Conservation (phyloP, 2,797 vertebrate genomes). For the Xenopus petersii region DNA sequence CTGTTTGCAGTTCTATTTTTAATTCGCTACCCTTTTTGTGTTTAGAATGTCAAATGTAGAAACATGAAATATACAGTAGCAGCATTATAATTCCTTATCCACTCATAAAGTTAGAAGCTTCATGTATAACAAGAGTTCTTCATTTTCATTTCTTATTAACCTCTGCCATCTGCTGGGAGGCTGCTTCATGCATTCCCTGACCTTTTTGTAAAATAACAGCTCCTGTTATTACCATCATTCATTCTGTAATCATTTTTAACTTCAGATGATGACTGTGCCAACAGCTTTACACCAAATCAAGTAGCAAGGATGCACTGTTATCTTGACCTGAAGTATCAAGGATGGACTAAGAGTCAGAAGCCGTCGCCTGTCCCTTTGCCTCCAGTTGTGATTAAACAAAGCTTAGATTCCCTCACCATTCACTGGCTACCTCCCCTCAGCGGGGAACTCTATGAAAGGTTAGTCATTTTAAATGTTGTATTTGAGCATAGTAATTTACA, state of each 20-base stretch:
- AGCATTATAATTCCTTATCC: not conserved
- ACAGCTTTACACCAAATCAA: conserved; percentile 94
- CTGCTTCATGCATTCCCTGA: not conserved
- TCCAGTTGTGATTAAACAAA: conserved; percentile 79
- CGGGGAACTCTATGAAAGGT: conserved; percentile 86
- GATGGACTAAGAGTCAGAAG: conserved; percentile 76
- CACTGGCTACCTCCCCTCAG: conserved; percentile 87
- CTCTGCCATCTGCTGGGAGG: not conserved
- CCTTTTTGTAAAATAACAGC: not conserved
- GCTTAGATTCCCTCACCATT: conserved; percentile 75
- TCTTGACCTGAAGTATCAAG: conserved; percentile 88
- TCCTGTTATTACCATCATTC: not conserved
- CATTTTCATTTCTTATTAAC: conserved; percentile 2
- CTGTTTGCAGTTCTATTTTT: too few species aligned
- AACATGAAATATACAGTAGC: too few species aligned
- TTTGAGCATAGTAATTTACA: not conserved
- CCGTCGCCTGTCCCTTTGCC: conserved; percentile 81
- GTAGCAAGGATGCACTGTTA: conserved; percentile 97
- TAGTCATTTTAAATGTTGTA: conserved; percentile 18
- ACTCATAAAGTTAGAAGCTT: not conserved
- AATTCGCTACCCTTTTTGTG: too few species aligned
- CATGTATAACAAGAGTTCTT: not conserved
- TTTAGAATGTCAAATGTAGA: not conserved
- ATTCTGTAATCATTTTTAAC: not conserved
- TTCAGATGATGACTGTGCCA: conserved; percentile 91